Conservation (phyloP, 2,888 invertebrate genomes). For the Abscondita cerata region DNA sequence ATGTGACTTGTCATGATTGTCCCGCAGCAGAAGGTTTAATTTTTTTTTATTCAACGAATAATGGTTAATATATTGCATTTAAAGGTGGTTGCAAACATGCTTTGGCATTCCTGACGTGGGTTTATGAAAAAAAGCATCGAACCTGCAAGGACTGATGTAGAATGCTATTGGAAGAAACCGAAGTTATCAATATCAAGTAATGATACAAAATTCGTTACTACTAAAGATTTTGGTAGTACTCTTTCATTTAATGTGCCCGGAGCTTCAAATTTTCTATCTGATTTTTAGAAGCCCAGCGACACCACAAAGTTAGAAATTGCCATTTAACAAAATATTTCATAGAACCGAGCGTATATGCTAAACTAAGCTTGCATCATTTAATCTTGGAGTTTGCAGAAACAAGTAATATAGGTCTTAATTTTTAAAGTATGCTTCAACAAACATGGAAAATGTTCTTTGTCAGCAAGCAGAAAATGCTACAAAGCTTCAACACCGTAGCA, state of each 20-base stretch:
- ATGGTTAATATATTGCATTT: too few species aligned
- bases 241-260: background rate
- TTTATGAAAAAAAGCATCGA: background rate
- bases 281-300: background rate
- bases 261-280: background rate
- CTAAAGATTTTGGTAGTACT: background rate
- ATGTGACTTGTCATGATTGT: background rate
- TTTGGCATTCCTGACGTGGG: constrained; percentile 1
- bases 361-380: background rate
- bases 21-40: background rate
- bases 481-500: background rate
- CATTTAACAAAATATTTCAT: too few species aligned
- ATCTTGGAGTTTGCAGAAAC: too few species aligned
- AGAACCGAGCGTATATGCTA: too few species aligned
- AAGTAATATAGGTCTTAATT: background rate
- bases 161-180: constrained; percentile 12
- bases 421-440: background rate
- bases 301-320: too few species aligned
- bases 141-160: background rate
- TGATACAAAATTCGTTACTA: background rate
- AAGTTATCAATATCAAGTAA: background rate
- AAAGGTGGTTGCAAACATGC: constrained; percentile 12
- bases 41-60: too few species aligned
- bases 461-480: background rate
- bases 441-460: background rate